Percentiles rank a stretch among this genome's conserved stretches.
These are phyloP conservation scores for Morphnarchus princeps DNA, from an alignment of 2,113 vertebrate species.

Conservation along the genomic window DNA sequence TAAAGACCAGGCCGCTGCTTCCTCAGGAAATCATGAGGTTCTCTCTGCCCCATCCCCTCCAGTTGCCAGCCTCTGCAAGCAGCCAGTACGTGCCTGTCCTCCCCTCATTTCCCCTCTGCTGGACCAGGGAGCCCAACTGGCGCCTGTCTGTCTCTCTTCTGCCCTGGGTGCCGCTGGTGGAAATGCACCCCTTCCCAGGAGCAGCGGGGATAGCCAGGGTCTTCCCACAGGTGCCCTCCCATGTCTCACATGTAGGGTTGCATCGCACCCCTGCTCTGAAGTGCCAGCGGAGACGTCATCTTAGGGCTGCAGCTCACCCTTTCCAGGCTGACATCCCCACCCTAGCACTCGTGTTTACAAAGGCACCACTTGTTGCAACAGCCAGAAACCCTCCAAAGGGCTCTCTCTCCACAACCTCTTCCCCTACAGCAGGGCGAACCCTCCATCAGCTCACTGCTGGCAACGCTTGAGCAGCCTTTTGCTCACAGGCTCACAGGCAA, in stretches of 20 bases:
- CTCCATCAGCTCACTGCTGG: neutral
- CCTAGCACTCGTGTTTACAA: neutral
- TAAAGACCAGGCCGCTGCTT: neutral
- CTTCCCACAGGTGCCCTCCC: neutral
- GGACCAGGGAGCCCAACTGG: neutral
- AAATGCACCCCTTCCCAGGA: neutral
- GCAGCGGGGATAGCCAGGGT: neutral
- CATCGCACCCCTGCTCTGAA: neutral
- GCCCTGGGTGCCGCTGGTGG: neutral
- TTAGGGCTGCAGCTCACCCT: neutral
- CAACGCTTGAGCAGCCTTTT: neutral
- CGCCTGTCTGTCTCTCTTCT: neutral
- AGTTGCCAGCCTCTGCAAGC: neutral
- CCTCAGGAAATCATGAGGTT: neutral
- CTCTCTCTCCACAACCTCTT: neutral
- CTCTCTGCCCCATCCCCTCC: neutral
- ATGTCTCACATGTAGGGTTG: neutral
- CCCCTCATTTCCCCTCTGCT: neutral
- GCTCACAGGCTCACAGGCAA: neutral
- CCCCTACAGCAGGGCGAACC: neutral
- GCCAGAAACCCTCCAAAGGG: neutral
- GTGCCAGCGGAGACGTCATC: neutral
- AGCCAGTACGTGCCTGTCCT: neutral
- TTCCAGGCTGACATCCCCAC: neutral
- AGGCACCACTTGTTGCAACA: neutral